A percentile compares a stretch with the other conserved stretches of the same genome.
Evolutionary conservation across 2,888 invertebrate species (phyloP).

Genomic region (Harpalus rubripes): DNA sequence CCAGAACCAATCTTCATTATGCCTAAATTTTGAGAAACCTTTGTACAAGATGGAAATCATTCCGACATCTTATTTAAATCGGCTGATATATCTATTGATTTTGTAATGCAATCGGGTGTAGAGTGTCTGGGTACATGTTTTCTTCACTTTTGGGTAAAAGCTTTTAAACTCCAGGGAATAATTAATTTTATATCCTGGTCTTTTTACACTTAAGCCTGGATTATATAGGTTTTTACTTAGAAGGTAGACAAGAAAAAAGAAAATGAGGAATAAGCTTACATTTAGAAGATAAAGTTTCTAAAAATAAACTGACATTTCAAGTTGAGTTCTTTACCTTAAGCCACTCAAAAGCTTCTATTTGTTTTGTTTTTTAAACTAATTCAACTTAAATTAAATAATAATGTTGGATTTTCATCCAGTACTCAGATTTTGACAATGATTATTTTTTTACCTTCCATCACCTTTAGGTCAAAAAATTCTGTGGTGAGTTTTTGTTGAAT

Average conservation of each 20-base stretch:
- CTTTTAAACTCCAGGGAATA: conserved; percentile 27
- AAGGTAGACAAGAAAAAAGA: neutral
- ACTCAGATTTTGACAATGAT: no score
- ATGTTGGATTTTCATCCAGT: no score
- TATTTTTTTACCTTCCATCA: no score
- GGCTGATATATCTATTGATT: conserved; percentile 47
- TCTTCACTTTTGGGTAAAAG: conserved; percentile 36
- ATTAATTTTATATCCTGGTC: conserved; percentile 37
- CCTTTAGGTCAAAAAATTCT: no score
- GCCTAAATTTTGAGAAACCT: no score
- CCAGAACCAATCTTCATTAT: no score
- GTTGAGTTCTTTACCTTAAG: neutral
- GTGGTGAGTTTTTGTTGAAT: no score
- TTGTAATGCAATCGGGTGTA: conserved; percentile 37
- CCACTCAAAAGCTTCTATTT: no score
- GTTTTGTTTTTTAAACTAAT: no score
- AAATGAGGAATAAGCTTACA: neutral
- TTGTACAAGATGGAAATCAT: no score
- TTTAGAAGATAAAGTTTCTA: neutral
- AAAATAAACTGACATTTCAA: conserved; percentile 2
- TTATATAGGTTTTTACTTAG: neutral
- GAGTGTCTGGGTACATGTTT: conserved; percentile 18
- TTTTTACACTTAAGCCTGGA: neutral
- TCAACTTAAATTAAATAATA: no score
- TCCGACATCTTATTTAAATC: conserved; percentile 48